These are phyloP conservation scores for Elgonia sp. DNA, from an alignment of 2,888 invertebrate species.

Conservation along the genomic window DNA sequence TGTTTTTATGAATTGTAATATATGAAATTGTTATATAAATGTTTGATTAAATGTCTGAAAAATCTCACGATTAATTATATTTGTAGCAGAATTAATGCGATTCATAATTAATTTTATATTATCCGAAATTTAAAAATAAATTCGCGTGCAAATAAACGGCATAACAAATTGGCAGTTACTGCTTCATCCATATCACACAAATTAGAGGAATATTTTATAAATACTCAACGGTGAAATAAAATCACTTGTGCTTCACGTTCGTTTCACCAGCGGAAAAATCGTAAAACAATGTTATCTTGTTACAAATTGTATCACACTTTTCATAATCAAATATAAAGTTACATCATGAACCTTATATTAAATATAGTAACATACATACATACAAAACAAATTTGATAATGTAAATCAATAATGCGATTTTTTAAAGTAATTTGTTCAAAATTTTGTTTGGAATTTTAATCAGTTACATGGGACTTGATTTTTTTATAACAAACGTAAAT, in stretches of 20 bases:
- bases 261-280: neutral
- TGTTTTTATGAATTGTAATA: slow-evolving; percentile 11
- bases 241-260: neutral
- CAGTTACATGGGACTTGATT: too few species aligned
- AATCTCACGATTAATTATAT: neutral
- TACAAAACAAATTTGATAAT: slow-evolving; percentile 4
- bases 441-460: too few species aligned
- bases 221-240: neutral
- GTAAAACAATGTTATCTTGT: neutral
- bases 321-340: slow-evolving; percentile 35
- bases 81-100: neutral
- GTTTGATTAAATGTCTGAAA: slow-evolving; percentile 1
- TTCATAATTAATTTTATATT: slow-evolving; percentile 27
- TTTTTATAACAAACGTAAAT: neutral
- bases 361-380: neutral
- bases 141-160: neutral
- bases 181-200: neutral
- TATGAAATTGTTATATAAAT: neutral
- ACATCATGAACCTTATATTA: neutral
- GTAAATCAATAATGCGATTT: neutral
- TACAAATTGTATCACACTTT: slow-evolving; percentile 16
- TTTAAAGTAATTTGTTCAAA: too few species aligned
- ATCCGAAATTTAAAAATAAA: slow-evolving; percentile 22
- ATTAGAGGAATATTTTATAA: neutral
- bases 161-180: neutral